A percentile compares a stretch with the other conserved stretches of the same genome.
Conservation (phyloP, 2,113 vertebrate species). For the Clarias magur region DNA sequence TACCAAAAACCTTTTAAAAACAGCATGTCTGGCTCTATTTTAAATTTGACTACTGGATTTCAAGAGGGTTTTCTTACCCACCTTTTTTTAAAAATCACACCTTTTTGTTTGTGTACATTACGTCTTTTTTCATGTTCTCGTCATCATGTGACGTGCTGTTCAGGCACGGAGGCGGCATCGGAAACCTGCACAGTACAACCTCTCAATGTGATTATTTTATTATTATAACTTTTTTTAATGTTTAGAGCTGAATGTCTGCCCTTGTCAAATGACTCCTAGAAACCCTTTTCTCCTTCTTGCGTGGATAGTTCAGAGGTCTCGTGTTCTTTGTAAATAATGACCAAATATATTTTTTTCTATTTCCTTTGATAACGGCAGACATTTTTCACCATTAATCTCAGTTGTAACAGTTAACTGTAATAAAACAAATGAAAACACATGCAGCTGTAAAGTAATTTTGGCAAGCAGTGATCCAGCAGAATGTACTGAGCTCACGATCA, state of each 20-base stretch:
- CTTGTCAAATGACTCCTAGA: constrained; percentile 72
- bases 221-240: constrained; percentile 63
- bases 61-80: constrained; percentile 66
- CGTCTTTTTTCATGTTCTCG: constrained; percentile 71
- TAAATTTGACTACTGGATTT: constrained; percentile 78
- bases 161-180: constrained; percentile 64
- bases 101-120: constrained; percentile 56
- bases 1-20: constrained; percentile 68
- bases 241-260: constrained; percentile 76
- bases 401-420: constrained; percentile 81
- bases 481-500: constrained; percentile 27
- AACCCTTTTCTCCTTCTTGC: constrained; percentile 68
- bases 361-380: constrained; percentile 82
- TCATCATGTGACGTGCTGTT: constrained; percentile 73
- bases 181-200: constrained; percentile 70
- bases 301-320: constrained; percentile 79
- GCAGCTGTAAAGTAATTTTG: constrained; percentile 67
- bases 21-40: constrained; percentile 76
- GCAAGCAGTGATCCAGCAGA: constrained; percentile 18
- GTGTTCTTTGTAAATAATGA: constrained; percentile 90
- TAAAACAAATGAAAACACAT: constrained; percentile 78
- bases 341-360: constrained; percentile 84
- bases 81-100: constrained; percentile 62
- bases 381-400: constrained; percentile 76
- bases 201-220: constrained; percentile 52